These are phyloP conservation scores for Epinephelus malabaricus DNA, from an alignment of 2,797 vertebrate species.

Conservation along the genomic window DNA sequence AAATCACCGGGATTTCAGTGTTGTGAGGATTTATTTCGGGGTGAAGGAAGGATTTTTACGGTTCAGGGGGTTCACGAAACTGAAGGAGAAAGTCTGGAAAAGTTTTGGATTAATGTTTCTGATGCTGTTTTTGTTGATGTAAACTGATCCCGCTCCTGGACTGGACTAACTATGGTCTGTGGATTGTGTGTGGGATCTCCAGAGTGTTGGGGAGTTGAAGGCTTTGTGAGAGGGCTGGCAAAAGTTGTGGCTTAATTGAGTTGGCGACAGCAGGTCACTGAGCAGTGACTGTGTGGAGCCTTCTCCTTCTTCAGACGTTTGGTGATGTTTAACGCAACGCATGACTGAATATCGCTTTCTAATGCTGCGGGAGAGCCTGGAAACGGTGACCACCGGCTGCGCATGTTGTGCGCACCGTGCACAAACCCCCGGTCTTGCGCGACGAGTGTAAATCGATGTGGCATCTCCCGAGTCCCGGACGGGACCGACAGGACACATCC, in stretches of 20 bases:
- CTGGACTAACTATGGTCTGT: constrained; percentile 62
- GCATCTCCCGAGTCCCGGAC: constrained; percentile 80
- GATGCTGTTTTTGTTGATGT: constrained; percentile 37
- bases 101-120: constrained; percentile 51
- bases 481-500: constrained; percentile 84
- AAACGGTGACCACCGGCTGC: constrained; percentile 81
- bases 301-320: constrained; percentile 41
- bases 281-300: constrained; percentile 60
- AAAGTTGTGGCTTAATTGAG: constrained; percentile 74
- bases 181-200: constrained; percentile 59
- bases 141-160: constrained; percentile 23
- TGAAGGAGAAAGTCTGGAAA: constrained; percentile 54
- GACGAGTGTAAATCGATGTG: constrained; percentile 81
- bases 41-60: constrained; percentile 70
- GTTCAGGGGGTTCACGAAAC: constrained; percentile 61
- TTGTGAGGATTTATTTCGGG: constrained; percentile 79
- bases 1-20: constrained; percentile 66
- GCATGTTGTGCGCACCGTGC: constrained; percentile 81
- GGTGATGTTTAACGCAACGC: constrained; percentile 71
- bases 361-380: constrained; percentile 81
- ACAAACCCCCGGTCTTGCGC: constrained; percentile 75
- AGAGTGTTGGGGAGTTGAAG: constrained; percentile 45
- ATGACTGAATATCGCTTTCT: constrained; percentile 70
- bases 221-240: constrained; percentile 46
- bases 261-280: constrained; percentile 68